Base-by-base conservation (phyloP, 2,797 vertebrate species). In the Nothura maculosa region DNA sequence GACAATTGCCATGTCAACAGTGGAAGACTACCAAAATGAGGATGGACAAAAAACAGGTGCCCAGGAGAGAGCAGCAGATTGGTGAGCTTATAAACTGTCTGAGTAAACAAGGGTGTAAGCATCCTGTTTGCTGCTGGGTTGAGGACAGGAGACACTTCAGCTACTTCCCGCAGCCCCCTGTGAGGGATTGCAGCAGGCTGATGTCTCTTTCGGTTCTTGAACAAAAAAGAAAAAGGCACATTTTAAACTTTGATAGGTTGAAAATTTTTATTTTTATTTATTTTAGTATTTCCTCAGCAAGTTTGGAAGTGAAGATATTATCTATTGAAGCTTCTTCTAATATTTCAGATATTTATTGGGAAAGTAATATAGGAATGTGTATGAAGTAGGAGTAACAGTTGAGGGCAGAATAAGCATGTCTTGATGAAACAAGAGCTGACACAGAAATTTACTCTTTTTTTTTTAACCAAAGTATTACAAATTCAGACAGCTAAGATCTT, bases 351-450 rank as follows among this genome's bases (percentile, higher is more conserved):
- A 19, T 7, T 80, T 34, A 40, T 50, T 57, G 36, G n/a, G n/a
- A 87, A 87, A 68, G 17, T 10, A 83, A 38, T 18, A 50, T n/a
- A n/a, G 52, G 77, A 80, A 75, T 30, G 17, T n/a, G 8, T 8
- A 14, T 30, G 48, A 40, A 67, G 28, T 47, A 42, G 18, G 36
- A 88, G 84, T 58, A 67, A 5, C 12, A 18, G 36, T n/a, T 74
- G 36, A 73, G 21, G 32, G 43, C 70, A 81, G 67, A 27, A 54
- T 63, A 67, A 70, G 6, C 20, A 61, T 32, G 60, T n/a, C 68
- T 90, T 68, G 74, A 58, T 78, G 61, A 80, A 95, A 80, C 18
- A 70, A 82, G 36, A 80, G 10, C 10, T 80, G 85, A 82, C 57
- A 81, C 32, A 78, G 42, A 82, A 25, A 30, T 62, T 85, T 85